A percentile compares a stretch with the other conserved stretches of the same genome.
Conservation (phyloP, 92 coral and sea anemone species). For the Epizoanthus rinbou region DNA sequence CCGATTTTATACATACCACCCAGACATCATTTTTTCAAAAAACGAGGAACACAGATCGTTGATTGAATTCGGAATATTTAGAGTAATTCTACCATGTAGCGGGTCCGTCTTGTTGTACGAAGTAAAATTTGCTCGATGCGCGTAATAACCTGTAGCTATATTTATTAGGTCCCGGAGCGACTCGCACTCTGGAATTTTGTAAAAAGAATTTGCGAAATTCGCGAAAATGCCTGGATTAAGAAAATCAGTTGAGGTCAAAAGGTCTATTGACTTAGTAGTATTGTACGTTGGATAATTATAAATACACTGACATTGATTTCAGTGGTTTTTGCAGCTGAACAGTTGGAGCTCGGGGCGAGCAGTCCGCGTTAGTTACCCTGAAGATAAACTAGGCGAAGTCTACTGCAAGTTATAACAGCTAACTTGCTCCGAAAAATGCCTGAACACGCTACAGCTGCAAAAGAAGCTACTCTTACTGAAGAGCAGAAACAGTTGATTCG, state of each 20-base stretch:
- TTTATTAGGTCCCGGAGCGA: no score
- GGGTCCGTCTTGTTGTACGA: no score
- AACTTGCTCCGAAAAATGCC: background rate
- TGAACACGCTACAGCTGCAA: conserved; percentile 11
- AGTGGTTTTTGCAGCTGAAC: background rate
- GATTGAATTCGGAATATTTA: no score
- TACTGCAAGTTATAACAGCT: background rate
- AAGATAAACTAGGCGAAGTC: background rate
- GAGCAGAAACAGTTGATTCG: conserved; percentile 14
- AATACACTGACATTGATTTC: background rate
- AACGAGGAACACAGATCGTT: no score
- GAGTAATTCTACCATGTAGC: no score
- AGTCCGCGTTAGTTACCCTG: background rate
- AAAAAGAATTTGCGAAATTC: no score
- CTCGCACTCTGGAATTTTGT: no score
- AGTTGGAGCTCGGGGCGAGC: background rate
- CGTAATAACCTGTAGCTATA: no score
- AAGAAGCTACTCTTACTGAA: background rate
- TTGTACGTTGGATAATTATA: background rate
- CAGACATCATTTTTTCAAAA: no score
- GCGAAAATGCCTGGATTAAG: no score
- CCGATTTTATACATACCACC: no score
- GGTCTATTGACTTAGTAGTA: background rate
- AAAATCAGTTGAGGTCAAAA: background rate
- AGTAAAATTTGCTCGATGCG: no score